Evolutionary conservation across 2,888 invertebrate genomes (phyloP).

Genomic region (Pharmacophagus antenor): DNA sequence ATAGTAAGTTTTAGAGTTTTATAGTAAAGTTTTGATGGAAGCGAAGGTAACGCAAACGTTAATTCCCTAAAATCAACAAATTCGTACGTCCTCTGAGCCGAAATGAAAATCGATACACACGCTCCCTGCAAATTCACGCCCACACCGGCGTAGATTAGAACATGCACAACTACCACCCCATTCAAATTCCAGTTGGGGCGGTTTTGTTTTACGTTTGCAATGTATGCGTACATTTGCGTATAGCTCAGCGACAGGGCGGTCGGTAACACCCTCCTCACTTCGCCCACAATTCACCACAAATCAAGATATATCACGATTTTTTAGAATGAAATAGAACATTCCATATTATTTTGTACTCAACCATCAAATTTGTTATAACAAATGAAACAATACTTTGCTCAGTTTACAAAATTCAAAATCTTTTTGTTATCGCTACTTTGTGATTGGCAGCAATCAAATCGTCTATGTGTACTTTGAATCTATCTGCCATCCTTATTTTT

Average conservation of each 20-base stretch:
- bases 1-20: no score
- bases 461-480: no score
- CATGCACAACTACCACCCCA: slow-evolving; percentile 68
- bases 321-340: background rate
- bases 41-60: no score
- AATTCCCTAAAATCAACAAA: no score
- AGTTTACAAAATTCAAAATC: background rate
- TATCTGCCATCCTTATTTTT: no score
- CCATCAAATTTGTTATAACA: background rate
- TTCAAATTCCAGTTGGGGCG: slow-evolving; percentile 52
- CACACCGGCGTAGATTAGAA: slow-evolving; percentile 55
- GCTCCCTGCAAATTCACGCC: slow-evolving; percentile 46
- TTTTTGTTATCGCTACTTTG: no score
- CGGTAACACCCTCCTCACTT: slow-evolving; percentile 37
- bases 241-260: slow-evolving; percentile 48
- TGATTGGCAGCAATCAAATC: no score
- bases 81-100: background rate
- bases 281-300: slow-evolving; percentile 37
- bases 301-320: slow-evolving; percentile 67
- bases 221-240: slow-evolving; percentile 73
- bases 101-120: slow-evolving; percentile 46
- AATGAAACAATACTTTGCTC: background rate
- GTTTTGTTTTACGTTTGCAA: slow-evolving; percentile 71
- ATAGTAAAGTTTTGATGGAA: no score
- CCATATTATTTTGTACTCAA: background rate